Percentiles rank a stretch among this genome's conserved stretches.
phyloP scores from a whole-genome alignment of 2,797 vertebrate species.

The Anguilla marmorata region DNA sequence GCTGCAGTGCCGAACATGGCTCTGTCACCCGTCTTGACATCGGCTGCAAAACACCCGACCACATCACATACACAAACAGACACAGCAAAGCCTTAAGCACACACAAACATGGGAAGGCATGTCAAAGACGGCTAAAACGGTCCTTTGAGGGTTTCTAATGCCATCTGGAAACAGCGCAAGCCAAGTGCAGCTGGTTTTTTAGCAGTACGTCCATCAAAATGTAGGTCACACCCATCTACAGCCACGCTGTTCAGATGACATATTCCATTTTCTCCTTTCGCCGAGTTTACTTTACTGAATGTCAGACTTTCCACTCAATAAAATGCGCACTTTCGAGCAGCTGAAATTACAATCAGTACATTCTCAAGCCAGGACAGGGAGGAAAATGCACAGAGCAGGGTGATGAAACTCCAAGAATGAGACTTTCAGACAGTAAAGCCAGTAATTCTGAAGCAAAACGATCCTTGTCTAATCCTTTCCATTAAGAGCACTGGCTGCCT shows the following conservation, averaged over 20 bases:
- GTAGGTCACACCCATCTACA: not conserved
- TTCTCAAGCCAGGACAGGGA: constrained; percentile 17
- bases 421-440: constrained; percentile 18
- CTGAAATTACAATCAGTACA: not conserved
- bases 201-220: not conserved
- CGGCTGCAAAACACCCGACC: constrained; percentile 54
- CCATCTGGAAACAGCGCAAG: not conserved
- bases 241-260: not conserved
- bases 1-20: constrained; percentile 80
- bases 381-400: not conserved
- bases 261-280: not conserved
- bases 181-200: not conserved
- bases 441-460: constrained; percentile 4
- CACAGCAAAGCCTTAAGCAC: not conserved
- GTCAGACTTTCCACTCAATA: constrained; percentile 3
- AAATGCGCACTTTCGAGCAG: not conserved
- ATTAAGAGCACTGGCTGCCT: constrained; percentile 4
- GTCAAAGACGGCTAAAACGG: not conserved
- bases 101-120: not conserved
- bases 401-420: not conserved
- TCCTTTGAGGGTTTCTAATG: not conserved
- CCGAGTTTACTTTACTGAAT: not conserved
- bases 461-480: constrained; percentile 25
- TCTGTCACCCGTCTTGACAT: constrained; percentile 76
- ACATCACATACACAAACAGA: constrained; percentile 21